A percentile compares a stretch with the other conserved stretches of the same genome.
Evolutionary conservation across 2,888 invertebrate genomes (phyloP).

Genomic region (Acanthosoma haemorrhoidale): DNA sequence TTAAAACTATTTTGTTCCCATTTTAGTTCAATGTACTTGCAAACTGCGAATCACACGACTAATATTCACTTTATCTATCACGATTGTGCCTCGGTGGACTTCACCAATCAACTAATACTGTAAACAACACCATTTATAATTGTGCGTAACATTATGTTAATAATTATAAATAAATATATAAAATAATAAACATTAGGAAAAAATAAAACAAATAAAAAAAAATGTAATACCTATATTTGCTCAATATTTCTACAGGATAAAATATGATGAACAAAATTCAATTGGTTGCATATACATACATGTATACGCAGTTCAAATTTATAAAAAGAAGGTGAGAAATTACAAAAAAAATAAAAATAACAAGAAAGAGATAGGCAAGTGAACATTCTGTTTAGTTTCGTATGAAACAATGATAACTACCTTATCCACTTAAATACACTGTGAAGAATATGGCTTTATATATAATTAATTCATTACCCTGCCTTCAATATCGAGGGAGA

Average conservation of each 20-base stretch:
- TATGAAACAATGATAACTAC: conserved; percentile 7
- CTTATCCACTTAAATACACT: not conserved
- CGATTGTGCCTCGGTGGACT: conserved; percentile 4
- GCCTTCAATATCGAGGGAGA: conserved; percentile 25
- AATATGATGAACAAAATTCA: conserved; percentile 9
- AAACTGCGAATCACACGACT: not conserved
- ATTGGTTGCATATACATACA: not conserved
- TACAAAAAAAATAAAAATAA: not conserved
- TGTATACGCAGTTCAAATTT: not conserved
- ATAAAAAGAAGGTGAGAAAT: not conserved
- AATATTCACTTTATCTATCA: conserved; percentile 17
- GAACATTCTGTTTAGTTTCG: not conserved
- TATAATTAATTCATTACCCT: conserved; percentile 23
- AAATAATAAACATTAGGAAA: not conserved
- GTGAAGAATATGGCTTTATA: conserved; percentile 5
- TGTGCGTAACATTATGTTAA: not conserved
- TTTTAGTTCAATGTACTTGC: conserved; percentile 11
- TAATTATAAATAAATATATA: not conserved
- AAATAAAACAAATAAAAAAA: conserved; percentile 20
- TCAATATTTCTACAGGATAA: conserved; percentile 21
- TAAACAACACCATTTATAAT: not conserved
- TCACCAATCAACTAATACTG: not conserved
- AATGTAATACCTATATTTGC: conserved; percentile 29
- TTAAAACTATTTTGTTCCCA: conserved; percentile 22
- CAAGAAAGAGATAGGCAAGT: not conserved